These are phyloP conservation scores for Nymphicus hollandicus DNA, from an alignment of 2,113 vertebrate genomes.

Conservation along the genomic window DNA sequence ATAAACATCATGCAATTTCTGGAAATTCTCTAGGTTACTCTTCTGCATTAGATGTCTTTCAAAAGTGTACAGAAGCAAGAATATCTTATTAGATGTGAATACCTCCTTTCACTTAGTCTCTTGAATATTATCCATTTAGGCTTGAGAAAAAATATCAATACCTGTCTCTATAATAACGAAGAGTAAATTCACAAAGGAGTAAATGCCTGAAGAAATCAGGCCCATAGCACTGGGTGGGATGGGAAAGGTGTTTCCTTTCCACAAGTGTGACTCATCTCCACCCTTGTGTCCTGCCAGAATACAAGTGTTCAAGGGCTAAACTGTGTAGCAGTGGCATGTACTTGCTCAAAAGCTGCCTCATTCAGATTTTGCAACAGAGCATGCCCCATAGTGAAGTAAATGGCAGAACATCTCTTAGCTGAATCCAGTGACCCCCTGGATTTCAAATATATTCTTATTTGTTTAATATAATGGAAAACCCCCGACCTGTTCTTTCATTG, in stretches of 20 bases:
- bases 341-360: neutral
- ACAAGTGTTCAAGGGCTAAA: neutral
- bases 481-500: neutral
- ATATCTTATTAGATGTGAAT: neutral
- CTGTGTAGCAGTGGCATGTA: neutral
- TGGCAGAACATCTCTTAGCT: neutral
- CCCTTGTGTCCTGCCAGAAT: neutral
- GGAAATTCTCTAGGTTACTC: constrained; percentile 32
- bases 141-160: neutral
- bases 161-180: neutral
- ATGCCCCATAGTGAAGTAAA: neutral
- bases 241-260: neutral
- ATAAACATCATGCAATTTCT: neutral
- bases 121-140: neutral
- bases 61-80: neutral
- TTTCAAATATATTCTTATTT: neutral
- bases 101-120: neutral
- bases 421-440: no score
- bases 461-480: neutral
- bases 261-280: neutral
- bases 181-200: neutral
- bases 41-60: neutral
- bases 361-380: neutral
- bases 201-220: neutral
- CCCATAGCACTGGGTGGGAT: neutral